Conservation (phyloP, 1,140 invertebrate species). For the Planococcus citri region DNA sequence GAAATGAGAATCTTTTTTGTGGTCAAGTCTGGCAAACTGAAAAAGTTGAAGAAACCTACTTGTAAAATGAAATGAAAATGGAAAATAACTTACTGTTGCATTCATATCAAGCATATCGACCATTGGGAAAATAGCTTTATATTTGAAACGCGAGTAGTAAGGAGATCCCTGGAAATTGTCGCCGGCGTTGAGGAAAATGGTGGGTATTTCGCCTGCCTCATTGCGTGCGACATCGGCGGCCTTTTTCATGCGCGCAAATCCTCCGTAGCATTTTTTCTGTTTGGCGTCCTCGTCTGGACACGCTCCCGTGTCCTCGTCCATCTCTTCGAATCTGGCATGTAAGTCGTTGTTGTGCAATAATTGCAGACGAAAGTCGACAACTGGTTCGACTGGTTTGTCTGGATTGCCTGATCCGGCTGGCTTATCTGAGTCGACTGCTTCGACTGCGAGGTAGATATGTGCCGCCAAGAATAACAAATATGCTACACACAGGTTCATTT, state of each 20-base stretch:
- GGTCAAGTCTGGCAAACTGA: no score
- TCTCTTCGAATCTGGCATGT: slow-evolving; percentile 72
- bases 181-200: slow-evolving; percentile 69
- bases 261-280: slow-evolving; percentile 39
- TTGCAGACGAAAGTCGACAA: slow-evolving; percentile 26
- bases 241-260: slow-evolving; percentile 58
- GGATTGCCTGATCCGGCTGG: no score
- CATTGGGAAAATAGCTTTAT: slow-evolving; percentile 58
- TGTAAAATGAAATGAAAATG: no score
- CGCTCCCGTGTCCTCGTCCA: slow-evolving; percentile 27
- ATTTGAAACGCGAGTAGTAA: slow-evolving; percentile 69
- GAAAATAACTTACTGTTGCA: slow-evolving; percentile 61
- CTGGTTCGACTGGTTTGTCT: no score
- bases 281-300: slow-evolving; percentile 26
- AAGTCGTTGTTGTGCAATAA: slow-evolving; percentile 84
- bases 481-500: no score
- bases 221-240: slow-evolving; percentile 46
- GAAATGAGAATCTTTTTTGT: no score
- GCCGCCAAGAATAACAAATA: no score
- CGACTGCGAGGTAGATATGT: no score
- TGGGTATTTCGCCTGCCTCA: slow-evolving; percentile 39
- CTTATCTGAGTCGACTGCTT: no score
- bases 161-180: slow-evolving; percentile 79
- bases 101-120: slow-evolving; percentile 64
- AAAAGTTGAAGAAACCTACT: no score